phyloP scores from a whole-genome alignment of 2,113 vertebrate species.

The Brachyhypopomus occidentalis region DNA sequence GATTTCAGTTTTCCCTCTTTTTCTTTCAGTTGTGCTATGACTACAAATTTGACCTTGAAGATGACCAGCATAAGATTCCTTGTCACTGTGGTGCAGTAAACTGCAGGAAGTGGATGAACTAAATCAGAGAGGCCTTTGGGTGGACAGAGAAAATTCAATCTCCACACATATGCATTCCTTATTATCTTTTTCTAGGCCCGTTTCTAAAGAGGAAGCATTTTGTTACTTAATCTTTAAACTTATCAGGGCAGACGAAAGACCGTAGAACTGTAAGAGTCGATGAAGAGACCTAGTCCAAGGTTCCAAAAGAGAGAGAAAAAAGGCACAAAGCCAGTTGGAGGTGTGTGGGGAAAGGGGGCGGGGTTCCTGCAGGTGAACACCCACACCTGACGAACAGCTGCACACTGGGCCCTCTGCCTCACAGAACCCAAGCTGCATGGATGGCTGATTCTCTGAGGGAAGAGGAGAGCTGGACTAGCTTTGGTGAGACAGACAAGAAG shows the following conservation, averaged over 20 bases:
- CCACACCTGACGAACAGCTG: constrained; percentile 15
- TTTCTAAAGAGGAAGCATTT: constrained; percentile 56
- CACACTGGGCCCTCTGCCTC: constrained; percentile 39
- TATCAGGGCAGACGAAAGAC: constrained; percentile 49
- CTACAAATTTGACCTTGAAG: constrained; percentile 99
- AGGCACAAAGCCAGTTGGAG: constrained; percentile 5
- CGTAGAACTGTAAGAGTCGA: constrained; percentile 51
- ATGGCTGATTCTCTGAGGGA: constrained; percentile 14
- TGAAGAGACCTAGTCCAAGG: neutral
- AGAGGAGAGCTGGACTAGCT: neutral
- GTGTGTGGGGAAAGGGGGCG: neutral
- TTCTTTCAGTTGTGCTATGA: constrained; percentile 89
- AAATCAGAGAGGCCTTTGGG: constrained; percentile 49
- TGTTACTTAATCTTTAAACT: neutral
- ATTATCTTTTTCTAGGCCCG: constrained; percentile 54
- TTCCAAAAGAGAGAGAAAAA: neutral
- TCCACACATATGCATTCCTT: constrained; percentile 72
- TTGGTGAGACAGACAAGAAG: constrained; percentile 9
- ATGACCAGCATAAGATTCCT: constrained; percentile 98
- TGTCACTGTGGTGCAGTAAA: constrained; percentile 98
- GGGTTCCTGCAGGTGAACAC: neutral
- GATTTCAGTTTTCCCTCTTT: neutral
- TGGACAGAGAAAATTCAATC: constrained; percentile 2
- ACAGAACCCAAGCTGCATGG: constrained; percentile 40
- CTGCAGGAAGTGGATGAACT: constrained; percentile 99